Conservation (phyloP, 1,140 invertebrate species). For the Dendrolimus kikuchii region DNA sequence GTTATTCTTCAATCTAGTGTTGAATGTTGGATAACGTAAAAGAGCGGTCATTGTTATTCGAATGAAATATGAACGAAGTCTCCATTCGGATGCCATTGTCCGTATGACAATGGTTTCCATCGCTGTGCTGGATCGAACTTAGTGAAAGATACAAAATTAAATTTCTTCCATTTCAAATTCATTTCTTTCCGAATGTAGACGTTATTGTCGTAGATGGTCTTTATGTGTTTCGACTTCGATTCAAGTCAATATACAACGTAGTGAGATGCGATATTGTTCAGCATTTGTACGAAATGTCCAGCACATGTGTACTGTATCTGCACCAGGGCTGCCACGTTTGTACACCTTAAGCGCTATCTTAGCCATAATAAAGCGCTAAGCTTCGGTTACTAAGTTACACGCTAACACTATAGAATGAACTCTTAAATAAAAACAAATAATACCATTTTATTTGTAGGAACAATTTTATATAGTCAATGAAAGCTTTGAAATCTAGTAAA, state of each 20-base stretch:
- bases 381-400: too few species aligned
- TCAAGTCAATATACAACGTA: conserved; percentile 27
- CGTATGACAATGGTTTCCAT: conserved; percentile 29
- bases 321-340: conserved; percentile 13
- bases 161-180: conserved; percentile 47
- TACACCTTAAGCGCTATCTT: too few species aligned
- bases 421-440: too few species aligned
- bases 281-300: conserved; percentile 46
- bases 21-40: conserved; percentile 41
- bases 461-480: too few species aligned
- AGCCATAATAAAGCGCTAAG: too few species aligned
- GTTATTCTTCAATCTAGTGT: conserved; percentile 28
- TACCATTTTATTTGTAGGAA: too few species aligned
- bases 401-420: too few species aligned
- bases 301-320: conserved; percentile 34
- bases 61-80: conserved; percentile 45
- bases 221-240: conserved; percentile 45
- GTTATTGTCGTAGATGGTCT: conserved; percentile 42
- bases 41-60: conserved; percentile 41
- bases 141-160: conserved; percentile 46
- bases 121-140: conserved; percentile 25
- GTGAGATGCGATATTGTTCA: conserved; percentile 40
- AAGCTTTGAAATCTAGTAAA: too few species aligned
- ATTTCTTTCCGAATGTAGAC: conserved; percentile 29
- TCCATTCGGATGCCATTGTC: conserved; percentile 38